Conservation (phyloP, 2,113 vertebrate genomes). For the Myiagra hebetior region DNA sequence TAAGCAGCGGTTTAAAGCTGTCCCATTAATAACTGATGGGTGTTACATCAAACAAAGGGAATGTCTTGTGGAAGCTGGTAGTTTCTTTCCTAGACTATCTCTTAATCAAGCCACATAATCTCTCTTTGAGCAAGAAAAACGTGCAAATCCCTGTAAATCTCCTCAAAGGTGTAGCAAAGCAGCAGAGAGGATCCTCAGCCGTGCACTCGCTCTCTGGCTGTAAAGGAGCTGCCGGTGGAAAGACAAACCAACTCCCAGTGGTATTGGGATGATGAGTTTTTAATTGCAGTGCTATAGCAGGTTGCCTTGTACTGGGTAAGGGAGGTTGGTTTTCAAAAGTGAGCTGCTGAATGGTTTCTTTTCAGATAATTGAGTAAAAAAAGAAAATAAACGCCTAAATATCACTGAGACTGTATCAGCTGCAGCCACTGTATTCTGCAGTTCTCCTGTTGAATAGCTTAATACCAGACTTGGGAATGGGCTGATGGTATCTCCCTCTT, state of each 20-base stretch:
- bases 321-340: conserved; percentile 2
- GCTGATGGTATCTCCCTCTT: background rate
- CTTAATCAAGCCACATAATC: conserved; percentile 33
- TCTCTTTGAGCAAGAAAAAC: background rate
- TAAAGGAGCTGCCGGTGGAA: background rate
- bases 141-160: conserved; percentile 39
- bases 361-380: background rate
- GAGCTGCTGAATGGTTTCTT: conserved; percentile 21
- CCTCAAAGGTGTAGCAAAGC: background rate
- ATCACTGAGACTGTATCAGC: background rate
- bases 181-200: background rate
- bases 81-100: background rate
- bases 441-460: background rate
- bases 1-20: background rate
- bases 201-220: background rate
- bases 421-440: background rate
- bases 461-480: background rate
- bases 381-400: background rate
- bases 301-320: background rate
- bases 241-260: background rate
- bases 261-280: background rate
- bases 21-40: background rate
- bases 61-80: background rate
- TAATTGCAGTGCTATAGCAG: background rate
- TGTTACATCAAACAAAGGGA: background rate